Evolutionary conservation across 2,113 vertebrate genomes (phyloP).

Genomic region (Pionites leucogaster): DNA sequence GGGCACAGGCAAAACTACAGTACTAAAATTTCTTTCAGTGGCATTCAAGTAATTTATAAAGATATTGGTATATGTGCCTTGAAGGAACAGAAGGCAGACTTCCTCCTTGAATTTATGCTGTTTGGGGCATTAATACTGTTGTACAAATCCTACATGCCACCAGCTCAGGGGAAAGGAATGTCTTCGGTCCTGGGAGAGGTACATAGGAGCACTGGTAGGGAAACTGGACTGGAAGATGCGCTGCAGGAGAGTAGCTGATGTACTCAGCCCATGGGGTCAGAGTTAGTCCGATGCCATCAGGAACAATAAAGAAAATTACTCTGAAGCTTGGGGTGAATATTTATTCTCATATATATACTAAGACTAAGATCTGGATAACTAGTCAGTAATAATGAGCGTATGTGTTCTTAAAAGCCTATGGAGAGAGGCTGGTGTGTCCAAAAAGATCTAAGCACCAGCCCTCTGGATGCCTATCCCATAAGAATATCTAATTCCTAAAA

Average conservation of each 20-base stretch:
- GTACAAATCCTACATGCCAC: neutral
- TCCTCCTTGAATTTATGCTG: neutral
- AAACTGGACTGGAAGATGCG: neutral
- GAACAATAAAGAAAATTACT: neutral
- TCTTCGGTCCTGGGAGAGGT: neutral
- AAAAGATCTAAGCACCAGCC: neutral
- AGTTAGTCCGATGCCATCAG: neutral
- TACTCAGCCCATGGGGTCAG: neutral
- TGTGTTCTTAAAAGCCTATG: neutral
- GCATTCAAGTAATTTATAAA: neutral
- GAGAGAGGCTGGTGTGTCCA: neutral
- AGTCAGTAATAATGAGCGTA: neutral
- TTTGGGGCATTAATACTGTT: neutral
- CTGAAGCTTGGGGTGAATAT: neutral
- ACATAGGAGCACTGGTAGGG: neutral
- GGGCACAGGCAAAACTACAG: neutral
- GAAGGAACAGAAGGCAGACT: neutral
- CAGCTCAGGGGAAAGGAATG: neutral
- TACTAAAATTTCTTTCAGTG: neutral
- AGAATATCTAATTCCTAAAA: neutral
- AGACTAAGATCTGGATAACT: neutral
- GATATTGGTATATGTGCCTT: neutral
- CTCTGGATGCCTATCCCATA: neutral
- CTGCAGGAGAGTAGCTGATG: neutral
- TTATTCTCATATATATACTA: neutral